Percentiles rank a stretch among this genome's conserved stretches.
Conservation (phyloP, 2,888 invertebrate genomes). For the Cephus nigrinus region DNA sequence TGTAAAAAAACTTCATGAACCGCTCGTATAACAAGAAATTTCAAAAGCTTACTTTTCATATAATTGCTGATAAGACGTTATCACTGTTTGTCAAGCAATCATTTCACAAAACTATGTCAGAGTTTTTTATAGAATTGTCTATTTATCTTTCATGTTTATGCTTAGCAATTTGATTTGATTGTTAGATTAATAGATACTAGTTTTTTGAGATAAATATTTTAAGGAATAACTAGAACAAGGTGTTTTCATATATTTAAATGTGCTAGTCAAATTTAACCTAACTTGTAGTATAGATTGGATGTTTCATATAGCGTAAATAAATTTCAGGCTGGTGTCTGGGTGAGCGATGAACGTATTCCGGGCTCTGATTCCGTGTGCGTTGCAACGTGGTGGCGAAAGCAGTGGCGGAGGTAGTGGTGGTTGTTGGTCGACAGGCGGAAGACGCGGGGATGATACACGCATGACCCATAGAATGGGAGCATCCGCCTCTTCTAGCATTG, state of each 20-base stretch:
- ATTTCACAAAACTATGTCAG: not conserved
- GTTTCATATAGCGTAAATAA: slow-evolving; percentile 9
- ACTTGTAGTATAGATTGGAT: not conserved
- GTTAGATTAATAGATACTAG: not conserved
- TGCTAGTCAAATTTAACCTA: not conserved
- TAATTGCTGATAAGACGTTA: not conserved
- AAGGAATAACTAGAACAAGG: not conserved
- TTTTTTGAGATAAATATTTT: not conserved
- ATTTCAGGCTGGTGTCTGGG: slow-evolving; percentile 70
- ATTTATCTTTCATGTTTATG: not conserved
- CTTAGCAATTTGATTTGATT: not conserved
- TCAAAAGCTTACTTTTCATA: not conserved
- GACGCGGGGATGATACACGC: slow-evolving; percentile 53
- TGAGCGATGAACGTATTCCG: slow-evolving; percentile 72
- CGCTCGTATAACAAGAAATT: not conserved
- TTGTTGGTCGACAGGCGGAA: slow-evolving; percentile 24
- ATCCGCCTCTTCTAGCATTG: slow-evolving; percentile 64
- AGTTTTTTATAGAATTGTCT: not conserved
- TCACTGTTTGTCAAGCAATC: not conserved
- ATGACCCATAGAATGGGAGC: slow-evolving; percentile 67
- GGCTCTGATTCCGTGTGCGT: slow-evolving; percentile 71
- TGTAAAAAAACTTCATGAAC: not conserved
- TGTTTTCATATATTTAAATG: not conserved
- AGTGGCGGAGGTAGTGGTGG: slow-evolving; percentile 43
- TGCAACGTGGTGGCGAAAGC: slow-evolving; percentile 68